phyloP scores from a whole-genome alignment of 2,888 invertebrate genomes.

The Sicus ferrugineus region DNA sequence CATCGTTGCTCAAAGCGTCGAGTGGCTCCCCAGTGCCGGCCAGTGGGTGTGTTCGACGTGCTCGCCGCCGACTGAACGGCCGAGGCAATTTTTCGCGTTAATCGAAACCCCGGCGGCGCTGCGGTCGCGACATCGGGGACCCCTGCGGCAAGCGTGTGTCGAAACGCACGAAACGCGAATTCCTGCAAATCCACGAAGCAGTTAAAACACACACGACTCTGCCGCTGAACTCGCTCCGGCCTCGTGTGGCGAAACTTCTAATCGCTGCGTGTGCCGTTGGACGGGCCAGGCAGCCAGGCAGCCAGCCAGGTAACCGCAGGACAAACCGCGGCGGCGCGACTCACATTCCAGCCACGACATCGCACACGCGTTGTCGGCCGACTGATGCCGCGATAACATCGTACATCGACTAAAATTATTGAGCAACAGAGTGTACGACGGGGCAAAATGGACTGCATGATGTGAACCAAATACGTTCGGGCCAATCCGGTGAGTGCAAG shows the following conservation, averaged over 20 bases:
- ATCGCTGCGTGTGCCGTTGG: not conserved
- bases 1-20: constrained; percentile 11
- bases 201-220: too few relatives aligned
- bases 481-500: not conserved
- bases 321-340: not conserved
- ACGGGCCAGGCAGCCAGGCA: not conserved
- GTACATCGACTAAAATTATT: constrained; percentile 5
- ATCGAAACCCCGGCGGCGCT: not conserved
- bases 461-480: not conserved
- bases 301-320: not conserved
- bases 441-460: not conserved
- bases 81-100: not conserved
- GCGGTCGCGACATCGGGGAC: not conserved
- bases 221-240: not conserved
- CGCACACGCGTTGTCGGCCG: not conserved
- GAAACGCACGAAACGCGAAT: not conserved
- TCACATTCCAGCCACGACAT: not conserved
- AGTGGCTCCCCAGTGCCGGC: not conserved
- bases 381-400: not conserved
- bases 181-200: not conserved
- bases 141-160: not conserved
- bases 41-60: constrained; percentile 19
- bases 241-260: constrained; percentile 2
- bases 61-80: not conserved
- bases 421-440: not conserved